A percentile compares a stretch with the other conserved stretches of the same genome.
phyloP scores from a whole-genome alignment of 2,888 invertebrate genomes.

The Macrophya annulata region DNA sequence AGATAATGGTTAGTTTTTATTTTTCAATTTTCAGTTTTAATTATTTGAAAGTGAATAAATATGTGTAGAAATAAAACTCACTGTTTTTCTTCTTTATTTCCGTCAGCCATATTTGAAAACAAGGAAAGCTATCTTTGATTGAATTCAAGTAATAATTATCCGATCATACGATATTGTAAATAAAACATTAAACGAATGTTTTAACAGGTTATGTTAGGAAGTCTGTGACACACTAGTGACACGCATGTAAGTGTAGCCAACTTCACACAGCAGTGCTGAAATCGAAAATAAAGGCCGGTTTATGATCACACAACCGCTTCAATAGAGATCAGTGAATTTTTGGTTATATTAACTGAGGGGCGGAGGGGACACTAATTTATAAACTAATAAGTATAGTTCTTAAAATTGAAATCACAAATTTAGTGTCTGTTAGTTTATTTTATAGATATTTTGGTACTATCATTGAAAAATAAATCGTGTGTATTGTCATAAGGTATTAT shows the following conservation, averaged over 20 bases:
- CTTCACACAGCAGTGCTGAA: constrained; percentile 16
- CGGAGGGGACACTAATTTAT: too few species aligned
- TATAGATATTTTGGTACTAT: too few species aligned
- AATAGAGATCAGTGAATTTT: too few species aligned
- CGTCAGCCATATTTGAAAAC: constrained; percentile 7
- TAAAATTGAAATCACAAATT: too few species aligned
- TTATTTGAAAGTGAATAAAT: neutral
- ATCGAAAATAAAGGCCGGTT: neutral
- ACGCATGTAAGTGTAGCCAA: neutral
- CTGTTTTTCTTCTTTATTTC: constrained; percentile 41
- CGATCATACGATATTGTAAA: neutral
- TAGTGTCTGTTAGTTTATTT: too few species aligned
- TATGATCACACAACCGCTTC: too few species aligned
- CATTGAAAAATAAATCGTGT: too few species aligned
- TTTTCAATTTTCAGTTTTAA: neutral
- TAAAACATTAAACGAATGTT: constrained; percentile 4
- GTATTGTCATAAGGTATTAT: too few species aligned
- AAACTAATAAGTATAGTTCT: too few species aligned
- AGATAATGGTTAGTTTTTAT: neutral
- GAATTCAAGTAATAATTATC: neutral
- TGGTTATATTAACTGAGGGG: too few species aligned
- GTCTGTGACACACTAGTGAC: neutral
- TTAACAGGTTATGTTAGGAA: neutral
- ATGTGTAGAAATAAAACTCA: neutral
- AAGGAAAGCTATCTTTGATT: neutral